Evolutionary conservation across 2,888 invertebrate genomes (phyloP).

Genomic region (Drosophila putrida): DNA sequence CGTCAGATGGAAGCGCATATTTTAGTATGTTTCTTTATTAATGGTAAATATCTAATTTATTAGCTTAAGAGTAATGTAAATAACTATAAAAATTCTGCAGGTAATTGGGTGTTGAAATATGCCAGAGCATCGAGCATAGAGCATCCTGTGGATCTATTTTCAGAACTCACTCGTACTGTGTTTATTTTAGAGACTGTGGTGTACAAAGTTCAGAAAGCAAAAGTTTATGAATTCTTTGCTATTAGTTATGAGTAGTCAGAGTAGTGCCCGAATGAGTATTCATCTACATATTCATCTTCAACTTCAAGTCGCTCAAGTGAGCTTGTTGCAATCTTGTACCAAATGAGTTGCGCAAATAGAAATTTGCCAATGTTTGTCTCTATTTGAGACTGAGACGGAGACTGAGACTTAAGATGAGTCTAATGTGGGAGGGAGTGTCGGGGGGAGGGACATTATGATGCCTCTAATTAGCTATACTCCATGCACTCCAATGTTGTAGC

Average conservation of each 20-base stretch:
- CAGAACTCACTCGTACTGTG: slow-evolving; percentile 16
- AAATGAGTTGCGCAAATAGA: slow-evolving; percentile 76
- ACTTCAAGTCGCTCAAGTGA: slow-evolving; percentile 43
- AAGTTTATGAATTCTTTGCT: slow-evolving; percentile 43
- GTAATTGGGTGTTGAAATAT: slow-evolving; percentile 74
- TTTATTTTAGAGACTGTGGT: slow-evolving; percentile 30
- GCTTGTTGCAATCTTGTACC: slow-evolving; percentile 73
- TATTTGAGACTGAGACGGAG: background rate
- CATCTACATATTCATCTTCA: slow-evolving; percentile 27
- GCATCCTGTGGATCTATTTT: slow-evolving; percentile 55
- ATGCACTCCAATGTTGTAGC: slow-evolving; percentile 32
- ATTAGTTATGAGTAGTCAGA: slow-evolving; percentile 67
- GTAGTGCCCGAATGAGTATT: slow-evolving; percentile 17
- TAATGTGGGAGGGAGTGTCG: slow-evolving; percentile 6
- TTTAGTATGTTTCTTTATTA: slow-evolving; percentile 34
- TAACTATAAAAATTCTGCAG: slow-evolving; percentile 39
- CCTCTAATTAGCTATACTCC: slow-evolving; percentile 69
- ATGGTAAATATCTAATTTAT: slow-evolving; percentile 50
- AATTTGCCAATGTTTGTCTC: slow-evolving; percentile 72
- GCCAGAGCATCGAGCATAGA: slow-evolving; percentile 26
- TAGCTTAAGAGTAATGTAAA: slow-evolving; percentile 37
- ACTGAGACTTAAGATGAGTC: background rate
- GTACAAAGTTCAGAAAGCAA: slow-evolving; percentile 57
- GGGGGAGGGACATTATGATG: slow-evolving; percentile 58
- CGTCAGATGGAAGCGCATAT: slow-evolving; percentile 2